A percentile compares a stretch with the other conserved stretches of the same genome.
Conservation (phyloP, 2,888 invertebrate species). For the Ophion slaviceki region DNA sequence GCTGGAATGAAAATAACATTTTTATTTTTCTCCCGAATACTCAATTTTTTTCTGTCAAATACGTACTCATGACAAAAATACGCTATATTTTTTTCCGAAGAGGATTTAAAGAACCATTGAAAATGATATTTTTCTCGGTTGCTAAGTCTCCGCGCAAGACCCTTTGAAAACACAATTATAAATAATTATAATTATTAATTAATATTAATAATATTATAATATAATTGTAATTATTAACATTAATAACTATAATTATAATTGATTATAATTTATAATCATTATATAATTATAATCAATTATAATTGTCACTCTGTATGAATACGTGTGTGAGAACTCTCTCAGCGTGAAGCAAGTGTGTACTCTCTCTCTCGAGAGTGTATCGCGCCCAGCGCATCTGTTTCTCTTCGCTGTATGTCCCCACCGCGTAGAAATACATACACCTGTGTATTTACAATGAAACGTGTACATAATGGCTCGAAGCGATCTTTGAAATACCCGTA, state of each 20-base stretch:
- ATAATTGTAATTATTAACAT: too few species aligned
- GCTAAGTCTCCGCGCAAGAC: too few species aligned
- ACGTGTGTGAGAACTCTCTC: background rate
- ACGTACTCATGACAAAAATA: background rate
- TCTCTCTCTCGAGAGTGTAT: conserved; percentile 38
- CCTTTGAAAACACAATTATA: too few species aligned
- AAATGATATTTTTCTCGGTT: background rate
- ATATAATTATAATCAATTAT: too few species aligned
- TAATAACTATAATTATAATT: too few species aligned
- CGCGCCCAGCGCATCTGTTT: conserved; percentile 49
- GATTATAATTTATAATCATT: too few species aligned
- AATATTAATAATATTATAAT: too few species aligned
- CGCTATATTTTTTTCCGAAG: background rate
- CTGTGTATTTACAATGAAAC: conserved; percentile 29
- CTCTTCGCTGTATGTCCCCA: conserved; percentile 49
- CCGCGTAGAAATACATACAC: conserved; percentile 48
- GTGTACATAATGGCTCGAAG: conserved; percentile 21
- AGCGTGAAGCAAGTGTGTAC: conserved; percentile 32
- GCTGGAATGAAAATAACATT: background rate
- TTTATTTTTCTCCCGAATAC: background rate
- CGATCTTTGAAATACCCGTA: conserved; percentile 22
- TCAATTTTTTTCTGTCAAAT: background rate
- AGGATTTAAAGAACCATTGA: background rate
- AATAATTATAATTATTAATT: too few species aligned
- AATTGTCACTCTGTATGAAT: background rate